These are phyloP conservation scores for Spodoptera picta DNA, from an alignment of 2,888 invertebrate genomes.

Conservation along the genomic window DNA sequence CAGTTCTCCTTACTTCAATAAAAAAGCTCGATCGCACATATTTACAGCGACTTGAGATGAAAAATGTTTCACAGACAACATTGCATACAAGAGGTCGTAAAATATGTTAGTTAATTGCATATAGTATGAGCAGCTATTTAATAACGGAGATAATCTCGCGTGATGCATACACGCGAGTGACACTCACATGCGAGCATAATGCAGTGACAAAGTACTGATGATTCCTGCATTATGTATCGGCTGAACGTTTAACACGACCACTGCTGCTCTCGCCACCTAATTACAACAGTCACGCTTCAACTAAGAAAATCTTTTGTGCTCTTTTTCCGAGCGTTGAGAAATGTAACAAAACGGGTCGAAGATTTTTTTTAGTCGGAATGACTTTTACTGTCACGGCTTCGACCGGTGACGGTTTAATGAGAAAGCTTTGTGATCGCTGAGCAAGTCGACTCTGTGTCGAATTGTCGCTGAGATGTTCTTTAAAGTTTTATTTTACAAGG, in stretches of 20 bases:
- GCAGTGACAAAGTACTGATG: constrained; percentile 58
- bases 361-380: constrained; percentile 80
- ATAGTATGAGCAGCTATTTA: constrained; percentile 53
- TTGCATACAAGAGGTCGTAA: constrained; percentile 43
- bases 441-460: constrained; percentile 84
- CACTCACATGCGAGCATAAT: constrained; percentile 51
- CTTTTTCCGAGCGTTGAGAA: constrained; percentile 84
- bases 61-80: constrained; percentile 36
- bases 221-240: constrained; percentile 57
- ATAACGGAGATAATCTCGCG: constrained; percentile 57
- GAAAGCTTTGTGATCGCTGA: constrained; percentile 85
- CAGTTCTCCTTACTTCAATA: constrained; percentile 22
- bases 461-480: constrained; percentile 78
- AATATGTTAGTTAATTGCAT: constrained; percentile 50
- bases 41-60: constrained; percentile 34
- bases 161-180: constrained; percentile 52
- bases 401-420: constrained; percentile 86
- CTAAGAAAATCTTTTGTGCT: constrained; percentile 87
- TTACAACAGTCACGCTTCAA: constrained; percentile 87
- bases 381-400: constrained; percentile 85
- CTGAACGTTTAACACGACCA: constrained; percentile 59
- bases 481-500: constrained; percentile 77
- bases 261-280: constrained; percentile 82
- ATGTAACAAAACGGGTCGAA: constrained; percentile 82
- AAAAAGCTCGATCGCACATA: constrained; percentile 26